A percentile compares a stretch with the other conserved stretches of the same genome.
These are phyloP conservation scores for Ormia ochracea DNA, from an alignment of 2,888 invertebrate species.

Conservation along the genomic window DNA sequence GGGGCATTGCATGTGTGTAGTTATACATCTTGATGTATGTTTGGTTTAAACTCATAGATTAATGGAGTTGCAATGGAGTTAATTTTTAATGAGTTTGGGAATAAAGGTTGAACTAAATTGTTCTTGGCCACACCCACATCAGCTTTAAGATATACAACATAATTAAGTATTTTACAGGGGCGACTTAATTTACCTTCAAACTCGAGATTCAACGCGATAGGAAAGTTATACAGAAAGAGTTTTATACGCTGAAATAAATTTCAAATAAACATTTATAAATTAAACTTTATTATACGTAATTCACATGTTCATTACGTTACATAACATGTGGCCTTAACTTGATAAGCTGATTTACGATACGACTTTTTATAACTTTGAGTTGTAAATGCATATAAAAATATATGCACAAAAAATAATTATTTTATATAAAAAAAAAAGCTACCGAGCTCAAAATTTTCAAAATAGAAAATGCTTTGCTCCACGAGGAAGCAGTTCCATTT, in stretches of 20 bases:
- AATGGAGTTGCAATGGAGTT: constrained; percentile 28
- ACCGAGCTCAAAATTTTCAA: too few relatives aligned
- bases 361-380: background rate
- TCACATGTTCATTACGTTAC: background rate
- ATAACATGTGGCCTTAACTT: background rate
- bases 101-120: constrained; percentile 30
- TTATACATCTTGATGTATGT: background rate
- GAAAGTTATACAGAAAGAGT: background rate
- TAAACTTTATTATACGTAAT: background rate
- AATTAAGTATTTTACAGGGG: constrained; percentile 43
- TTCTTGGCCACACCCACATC: constrained; percentile 33
- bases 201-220: background rate
- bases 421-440: too few relatives aligned
- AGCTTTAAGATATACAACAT: constrained; percentile 45
- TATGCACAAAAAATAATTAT: too few relatives aligned
- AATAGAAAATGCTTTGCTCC: too few relatives aligned
- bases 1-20: background rate
- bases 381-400: too few relatives aligned
- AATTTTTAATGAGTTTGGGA: constrained; percentile 20
- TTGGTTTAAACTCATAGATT: constrained; percentile 9
- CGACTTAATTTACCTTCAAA: background rate
- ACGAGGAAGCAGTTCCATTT: too few relatives aligned
- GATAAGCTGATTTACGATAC: background rate
- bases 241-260: background rate
- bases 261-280: background rate